These are phyloP conservation scores for Saimiri boliviensis DNA, from an alignment of 2,113 vertebrate species.

Conservation along the genomic window DNA sequence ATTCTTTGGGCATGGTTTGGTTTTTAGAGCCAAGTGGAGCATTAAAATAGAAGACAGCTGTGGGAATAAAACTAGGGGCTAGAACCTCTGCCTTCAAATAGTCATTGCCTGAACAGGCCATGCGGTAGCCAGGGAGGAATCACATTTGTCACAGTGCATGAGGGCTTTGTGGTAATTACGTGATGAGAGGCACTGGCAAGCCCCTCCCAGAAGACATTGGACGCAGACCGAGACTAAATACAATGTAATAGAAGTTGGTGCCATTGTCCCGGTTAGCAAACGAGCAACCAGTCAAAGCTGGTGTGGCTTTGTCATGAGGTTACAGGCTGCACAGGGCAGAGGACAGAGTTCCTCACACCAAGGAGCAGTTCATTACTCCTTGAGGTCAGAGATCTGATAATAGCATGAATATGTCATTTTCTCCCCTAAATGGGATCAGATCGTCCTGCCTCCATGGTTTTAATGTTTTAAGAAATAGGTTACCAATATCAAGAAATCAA, in stretches of 20 bases:
- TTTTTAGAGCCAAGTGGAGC: slow-evolving; percentile 49
- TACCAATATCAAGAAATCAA: not conserved
- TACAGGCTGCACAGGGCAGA: not conserved
- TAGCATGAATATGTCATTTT: not conserved
- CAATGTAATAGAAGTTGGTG: not conserved
- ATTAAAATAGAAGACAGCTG: slow-evolving; percentile 24
- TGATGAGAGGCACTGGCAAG: not conserved
- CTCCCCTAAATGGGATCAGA: not conserved
- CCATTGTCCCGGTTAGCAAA: not conserved
- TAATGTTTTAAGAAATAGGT: not conserved
- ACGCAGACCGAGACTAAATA: not conserved
- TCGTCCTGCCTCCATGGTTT: not conserved
- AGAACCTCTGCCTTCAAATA: slow-evolving; percentile 50
- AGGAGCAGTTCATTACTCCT: not conserved
- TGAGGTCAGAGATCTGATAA: not conserved
- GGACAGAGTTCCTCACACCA: not conserved
- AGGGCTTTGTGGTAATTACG: not conserved
- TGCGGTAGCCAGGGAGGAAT: slow-evolving; percentile 34
- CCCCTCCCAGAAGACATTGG: not conserved
- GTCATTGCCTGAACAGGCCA: not conserved
- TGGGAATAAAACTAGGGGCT: slow-evolving; percentile 47
- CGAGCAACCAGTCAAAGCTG: not conserved
- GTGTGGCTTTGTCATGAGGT: not conserved
- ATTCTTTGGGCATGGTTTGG: slow-evolving; percentile 15
- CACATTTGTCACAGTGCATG: not conserved